Conservation (phyloP, 2,113 vertebrate genomes). For the Megaceryle torquata region DNA sequence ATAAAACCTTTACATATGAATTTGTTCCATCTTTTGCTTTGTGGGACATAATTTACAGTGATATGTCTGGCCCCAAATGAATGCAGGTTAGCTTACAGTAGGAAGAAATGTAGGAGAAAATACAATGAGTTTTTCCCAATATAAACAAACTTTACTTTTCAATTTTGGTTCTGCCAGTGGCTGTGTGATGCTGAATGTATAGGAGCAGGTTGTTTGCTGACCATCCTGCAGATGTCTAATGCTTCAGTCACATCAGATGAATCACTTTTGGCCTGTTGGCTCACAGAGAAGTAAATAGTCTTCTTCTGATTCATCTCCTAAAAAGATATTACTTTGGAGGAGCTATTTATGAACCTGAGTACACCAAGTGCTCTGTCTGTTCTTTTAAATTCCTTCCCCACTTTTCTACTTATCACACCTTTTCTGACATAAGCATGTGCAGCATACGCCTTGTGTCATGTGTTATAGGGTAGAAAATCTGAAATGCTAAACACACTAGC, state of each 20-base stretch:
- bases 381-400: neutral
- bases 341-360: conserved; percentile 3
- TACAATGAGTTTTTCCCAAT: neutral
- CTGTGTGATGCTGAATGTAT: neutral
- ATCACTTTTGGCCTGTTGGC: neutral
- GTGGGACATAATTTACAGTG: conserved; percentile 21
- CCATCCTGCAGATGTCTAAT: neutral
- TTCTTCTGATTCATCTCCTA: neutral
- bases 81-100: conserved; percentile 37
- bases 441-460: neutral
- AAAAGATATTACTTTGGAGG: neutral
- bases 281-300: neutral
- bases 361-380: neutral
- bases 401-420: conserved; percentile 35
- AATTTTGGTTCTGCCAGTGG: neutral
- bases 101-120: conserved; percentile 31
- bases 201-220: neutral
- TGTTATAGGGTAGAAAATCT: conserved; percentile 12
- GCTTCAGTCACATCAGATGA: neutral
- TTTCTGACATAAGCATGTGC: conserved; percentile 20
- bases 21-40: conserved; percentile 12
- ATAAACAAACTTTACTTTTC: conserved; percentile 34
- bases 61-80: neutral
- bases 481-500: conserved; percentile 1
- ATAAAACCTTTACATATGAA: conserved; percentile 11